Evolutionary conservation across 2,797 vertebrate genomes (phyloP).

Genomic region (Helarctos malayanus): DNA sequence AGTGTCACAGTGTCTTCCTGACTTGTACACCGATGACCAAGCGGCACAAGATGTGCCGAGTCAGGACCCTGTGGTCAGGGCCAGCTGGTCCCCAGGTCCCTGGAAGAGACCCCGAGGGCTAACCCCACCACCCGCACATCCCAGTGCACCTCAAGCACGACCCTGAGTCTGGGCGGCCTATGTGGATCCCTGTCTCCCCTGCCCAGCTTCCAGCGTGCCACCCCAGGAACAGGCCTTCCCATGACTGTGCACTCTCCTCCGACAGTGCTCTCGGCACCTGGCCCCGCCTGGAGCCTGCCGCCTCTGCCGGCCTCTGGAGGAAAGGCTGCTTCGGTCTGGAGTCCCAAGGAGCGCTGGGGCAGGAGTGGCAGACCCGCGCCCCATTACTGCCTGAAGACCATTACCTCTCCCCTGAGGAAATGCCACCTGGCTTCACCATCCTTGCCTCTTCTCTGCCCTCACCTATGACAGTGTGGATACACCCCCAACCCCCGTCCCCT

Average conservation of each 20-base stretch:
- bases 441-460: neutral
- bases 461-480: neutral
- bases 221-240: neutral
- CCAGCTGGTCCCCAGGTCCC: fast-evolving
- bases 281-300: neutral
- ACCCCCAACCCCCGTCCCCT: neutral
- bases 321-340: neutral
- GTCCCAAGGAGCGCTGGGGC: neutral
- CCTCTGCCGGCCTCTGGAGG: neutral
- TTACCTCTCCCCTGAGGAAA: neutral
- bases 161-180: neutral
- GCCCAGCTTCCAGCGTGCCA: neutral
- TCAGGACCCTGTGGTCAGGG: neutral
- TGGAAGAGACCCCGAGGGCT: neutral
- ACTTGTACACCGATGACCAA: neutral
- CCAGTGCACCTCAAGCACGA: neutral
- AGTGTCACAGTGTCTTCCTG: neutral
- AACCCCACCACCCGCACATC: too few relatives aligned
- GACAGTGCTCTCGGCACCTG: neutral
- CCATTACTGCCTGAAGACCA: neutral
- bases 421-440: neutral
- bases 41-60: neutral
- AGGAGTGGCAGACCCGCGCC: too few relatives aligned
- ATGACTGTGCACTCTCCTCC: neutral
- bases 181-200: fast-evolving